phyloP scores from a whole-genome alignment of 2,888 invertebrate genomes.

The Aporophyla lueneburgensis region DNA sequence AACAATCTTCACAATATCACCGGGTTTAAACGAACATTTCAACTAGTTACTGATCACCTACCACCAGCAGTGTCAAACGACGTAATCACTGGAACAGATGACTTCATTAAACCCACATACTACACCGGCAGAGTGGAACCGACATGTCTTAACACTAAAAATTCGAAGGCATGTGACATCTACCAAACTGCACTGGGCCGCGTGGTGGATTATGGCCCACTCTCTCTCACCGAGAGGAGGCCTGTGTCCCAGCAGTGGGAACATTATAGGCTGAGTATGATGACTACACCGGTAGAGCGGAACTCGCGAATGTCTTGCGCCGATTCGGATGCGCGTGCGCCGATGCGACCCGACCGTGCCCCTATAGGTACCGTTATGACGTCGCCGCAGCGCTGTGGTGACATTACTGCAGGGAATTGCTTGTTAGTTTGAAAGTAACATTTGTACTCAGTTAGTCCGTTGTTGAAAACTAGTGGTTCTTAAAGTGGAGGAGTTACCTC shows the following conservation, averaged over 20 bases:
- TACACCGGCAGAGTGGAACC: slow-evolving; percentile 46
- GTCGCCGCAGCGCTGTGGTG: slow-evolving; percentile 25
- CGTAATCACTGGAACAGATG: slow-evolving; percentile 11
- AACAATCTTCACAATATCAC: neutral
- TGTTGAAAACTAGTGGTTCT: neutral
- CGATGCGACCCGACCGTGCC: slow-evolving; percentile 49
- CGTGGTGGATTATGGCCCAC: too few relatives aligned
- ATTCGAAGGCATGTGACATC: too few relatives aligned
- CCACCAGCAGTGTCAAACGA: neutral
- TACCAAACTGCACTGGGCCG: too few relatives aligned
- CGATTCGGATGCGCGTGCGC: slow-evolving; percentile 55
- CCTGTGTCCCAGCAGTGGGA: too few relatives aligned
- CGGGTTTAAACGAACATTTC: too few relatives aligned
- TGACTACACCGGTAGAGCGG: slow-evolving; percentile 35
- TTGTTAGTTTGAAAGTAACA: neutral
- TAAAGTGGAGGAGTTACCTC: neutral
- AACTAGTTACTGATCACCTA: too few relatives aligned
- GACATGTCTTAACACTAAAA: too few relatives aligned
- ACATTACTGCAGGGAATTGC: slow-evolving; percentile 28
- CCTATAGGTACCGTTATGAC: slow-evolving; percentile 63
- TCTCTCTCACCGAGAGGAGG: too few relatives aligned
- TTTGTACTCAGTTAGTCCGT: neutral
- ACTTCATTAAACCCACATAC: slow-evolving; percentile 15
- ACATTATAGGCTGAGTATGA: too few relatives aligned
- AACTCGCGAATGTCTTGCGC: slow-evolving; percentile 52